Evolutionary conservation across 2,888 invertebrate genomes (phyloP), one percentile per base, ranked within the genome.

Genomic region (Eurytoma californica): DNA sequence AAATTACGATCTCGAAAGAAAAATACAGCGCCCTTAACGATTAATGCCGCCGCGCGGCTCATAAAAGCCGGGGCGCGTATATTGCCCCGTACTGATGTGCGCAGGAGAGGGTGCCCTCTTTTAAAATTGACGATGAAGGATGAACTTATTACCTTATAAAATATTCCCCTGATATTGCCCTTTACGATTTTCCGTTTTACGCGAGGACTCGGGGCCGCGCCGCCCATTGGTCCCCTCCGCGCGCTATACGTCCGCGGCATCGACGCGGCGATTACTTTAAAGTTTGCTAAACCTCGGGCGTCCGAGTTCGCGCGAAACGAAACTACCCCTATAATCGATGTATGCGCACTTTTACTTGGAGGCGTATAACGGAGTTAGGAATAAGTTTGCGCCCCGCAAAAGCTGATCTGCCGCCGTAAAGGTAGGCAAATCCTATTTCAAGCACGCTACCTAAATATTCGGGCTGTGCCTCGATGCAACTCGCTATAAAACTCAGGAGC

Each of bases 1-100:
- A 53, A 75, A 68, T 75, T 68, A 75, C 74, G 67, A 75, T 73
- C 65, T 73, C 20, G 13, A 65, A 57, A 57, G 73, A 73, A 73
- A 73, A 73, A 73, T 72, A 72, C 65, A 65, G 63, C 65, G 24
- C 65, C 28, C 63, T 63, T 63, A 63, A 63, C 63, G 63, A 63
- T 63, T 47, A 63, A 63, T 47, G 63, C 18, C 63, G 47, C 39
- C 4, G 53, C 16, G 53, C 53, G 16, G 63, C 63, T n/a, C 39
- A 4, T 39, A 16, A 28, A 39, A 30, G 30, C 18, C 18, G 18
- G 9, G 12, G 61, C 39, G 18, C 39, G 18, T 63, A 63, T 47
- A 61, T 30, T 47, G 30, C 30, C 16, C 5, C 16, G 53, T 5
- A 5, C 53, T 4, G 14, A 53, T n/a, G 13, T 53, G n/a, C 53